These are phyloP conservation scores for Pyrgilauda ruficollis DNA, from an alignment of 2,113 vertebrate species.

Conservation along the genomic window DNA sequence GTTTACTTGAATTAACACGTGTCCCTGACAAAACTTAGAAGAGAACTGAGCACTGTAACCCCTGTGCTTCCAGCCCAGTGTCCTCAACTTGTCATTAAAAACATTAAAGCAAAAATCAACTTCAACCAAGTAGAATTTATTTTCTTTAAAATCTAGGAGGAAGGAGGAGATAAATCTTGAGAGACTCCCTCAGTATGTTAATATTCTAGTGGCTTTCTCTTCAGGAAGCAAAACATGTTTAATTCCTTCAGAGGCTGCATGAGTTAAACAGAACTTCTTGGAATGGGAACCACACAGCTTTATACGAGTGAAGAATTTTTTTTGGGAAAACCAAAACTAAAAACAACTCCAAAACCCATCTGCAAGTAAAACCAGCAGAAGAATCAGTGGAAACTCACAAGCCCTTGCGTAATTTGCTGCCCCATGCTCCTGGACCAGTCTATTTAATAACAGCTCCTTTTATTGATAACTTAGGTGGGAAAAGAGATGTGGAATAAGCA, in stretches of 20 bases:
- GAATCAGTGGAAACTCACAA: background rate
- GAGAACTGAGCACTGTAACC: background rate
- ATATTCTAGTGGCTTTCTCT: background rate
- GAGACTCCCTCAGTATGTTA: constrained; percentile 24
- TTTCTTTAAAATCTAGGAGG: constrained; percentile 36
- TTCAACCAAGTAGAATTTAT: constrained; percentile 30
- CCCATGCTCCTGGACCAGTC: accelerated
- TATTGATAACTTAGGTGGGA: background rate
- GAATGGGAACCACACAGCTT: background rate
- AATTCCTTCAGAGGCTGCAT: background rate
- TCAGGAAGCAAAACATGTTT: constrained; percentile 7
- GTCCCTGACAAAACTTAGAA: background rate
- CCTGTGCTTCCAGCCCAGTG: background rate
- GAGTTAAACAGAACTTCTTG: constrained; percentile 29
- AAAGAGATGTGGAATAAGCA: background rate
- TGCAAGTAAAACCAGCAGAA: background rate
- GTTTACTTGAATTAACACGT: constrained; percentile 1
- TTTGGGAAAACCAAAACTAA: background rate
- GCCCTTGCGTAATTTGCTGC: background rate
- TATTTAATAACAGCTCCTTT: background rate
- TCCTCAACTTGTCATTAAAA: constrained; percentile 28
- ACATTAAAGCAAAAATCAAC: constrained; percentile 23
- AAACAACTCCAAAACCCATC: background rate
- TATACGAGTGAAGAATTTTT: background rate
- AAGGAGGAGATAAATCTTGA: constrained; percentile 29